phyloP scores from a whole-genome alignment of 2,113 vertebrate species.

The Heloderma charlesbogerti region DNA sequence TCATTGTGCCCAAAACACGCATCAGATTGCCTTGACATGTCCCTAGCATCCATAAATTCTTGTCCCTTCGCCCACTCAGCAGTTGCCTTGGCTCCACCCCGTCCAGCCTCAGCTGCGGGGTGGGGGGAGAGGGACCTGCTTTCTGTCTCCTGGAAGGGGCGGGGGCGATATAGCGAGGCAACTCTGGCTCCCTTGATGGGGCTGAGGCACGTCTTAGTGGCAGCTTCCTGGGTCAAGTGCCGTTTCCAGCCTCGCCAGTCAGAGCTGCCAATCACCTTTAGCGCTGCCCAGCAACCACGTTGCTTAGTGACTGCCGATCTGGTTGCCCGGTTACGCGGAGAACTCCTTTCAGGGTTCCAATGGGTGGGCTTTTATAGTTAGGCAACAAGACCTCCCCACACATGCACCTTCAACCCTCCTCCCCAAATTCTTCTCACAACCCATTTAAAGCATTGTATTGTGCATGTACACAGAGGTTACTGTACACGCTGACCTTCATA shows the following conservation, averaged over 20 bases:
- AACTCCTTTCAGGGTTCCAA: constrained; percentile 11
- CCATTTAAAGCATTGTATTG: neutral
- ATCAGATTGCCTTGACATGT: neutral
- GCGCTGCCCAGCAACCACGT: constrained; percentile 81
- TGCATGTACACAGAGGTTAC: neutral
- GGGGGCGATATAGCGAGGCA: neutral
- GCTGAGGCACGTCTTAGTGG: neutral
- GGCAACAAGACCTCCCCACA: neutral
- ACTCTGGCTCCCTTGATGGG: neutral
- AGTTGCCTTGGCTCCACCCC: neutral
- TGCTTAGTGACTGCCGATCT: constrained; percentile 65
- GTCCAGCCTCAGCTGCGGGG: neutral
- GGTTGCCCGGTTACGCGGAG: constrained; percentile 63
- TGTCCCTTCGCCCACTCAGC: neutral
- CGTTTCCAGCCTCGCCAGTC: constrained; percentile 80
- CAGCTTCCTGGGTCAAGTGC: constrained; percentile 78
- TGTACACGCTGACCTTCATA: neutral
- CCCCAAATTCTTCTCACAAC: neutral
- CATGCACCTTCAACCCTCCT: too few relatives aligned
- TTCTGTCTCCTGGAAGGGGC: neutral
- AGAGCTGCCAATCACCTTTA: constrained; percentile 84
- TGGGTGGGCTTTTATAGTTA: neutral
- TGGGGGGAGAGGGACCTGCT: neutral
- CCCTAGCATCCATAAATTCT: neutral
- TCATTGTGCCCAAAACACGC: neutral